Evolutionary conservation across 2,113 vertebrate species (phyloP).

Genomic region (Sylvia atricapilla): DNA sequence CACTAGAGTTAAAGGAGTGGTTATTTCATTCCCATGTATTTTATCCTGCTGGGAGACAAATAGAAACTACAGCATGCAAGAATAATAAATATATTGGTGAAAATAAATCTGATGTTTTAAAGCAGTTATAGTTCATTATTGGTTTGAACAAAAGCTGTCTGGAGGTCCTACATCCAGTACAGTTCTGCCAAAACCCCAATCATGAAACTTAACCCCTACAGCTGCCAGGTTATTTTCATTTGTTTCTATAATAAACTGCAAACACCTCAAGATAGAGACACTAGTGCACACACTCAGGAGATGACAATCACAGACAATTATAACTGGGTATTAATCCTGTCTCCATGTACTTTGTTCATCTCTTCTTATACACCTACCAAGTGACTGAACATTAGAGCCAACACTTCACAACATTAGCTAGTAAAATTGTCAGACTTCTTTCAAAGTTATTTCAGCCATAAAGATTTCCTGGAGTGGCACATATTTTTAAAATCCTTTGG

Average conservation of each 20-base stretch:
- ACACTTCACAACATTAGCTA: not conserved
- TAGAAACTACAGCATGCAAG: not conserved
- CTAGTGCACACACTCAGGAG: not conserved
- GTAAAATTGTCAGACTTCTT: not conserved
- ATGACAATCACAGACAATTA: not conserved
- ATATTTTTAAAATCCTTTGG: not conserved
- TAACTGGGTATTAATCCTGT: not conserved
- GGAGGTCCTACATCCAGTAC: not conserved
- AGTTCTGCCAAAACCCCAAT: not conserved
- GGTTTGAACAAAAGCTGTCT: slow-evolving; percentile 44
- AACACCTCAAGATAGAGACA: not conserved
- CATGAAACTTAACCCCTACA: not conserved
- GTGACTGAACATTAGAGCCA: not conserved
- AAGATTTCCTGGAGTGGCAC: not conserved
- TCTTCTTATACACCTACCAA: not conserved
- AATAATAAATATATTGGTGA: slow-evolving; percentile 10
- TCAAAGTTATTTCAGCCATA: slow-evolving; percentile 8
- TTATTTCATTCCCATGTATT: not conserved
- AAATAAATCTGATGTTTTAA: slow-evolving; percentile 1
- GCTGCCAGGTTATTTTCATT: not conserved
- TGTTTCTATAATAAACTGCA: slow-evolving; percentile 1
- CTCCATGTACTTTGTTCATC: not conserved
- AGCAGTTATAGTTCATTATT: not conserved
- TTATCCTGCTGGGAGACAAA: slow-evolving; percentile 11
- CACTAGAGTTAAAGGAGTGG: not conserved